Percentiles rank a stretch among this genome's conserved stretches.
Conservation (phyloP, 2,113 vertebrate species). For the Pampusana beccarii region DNA sequence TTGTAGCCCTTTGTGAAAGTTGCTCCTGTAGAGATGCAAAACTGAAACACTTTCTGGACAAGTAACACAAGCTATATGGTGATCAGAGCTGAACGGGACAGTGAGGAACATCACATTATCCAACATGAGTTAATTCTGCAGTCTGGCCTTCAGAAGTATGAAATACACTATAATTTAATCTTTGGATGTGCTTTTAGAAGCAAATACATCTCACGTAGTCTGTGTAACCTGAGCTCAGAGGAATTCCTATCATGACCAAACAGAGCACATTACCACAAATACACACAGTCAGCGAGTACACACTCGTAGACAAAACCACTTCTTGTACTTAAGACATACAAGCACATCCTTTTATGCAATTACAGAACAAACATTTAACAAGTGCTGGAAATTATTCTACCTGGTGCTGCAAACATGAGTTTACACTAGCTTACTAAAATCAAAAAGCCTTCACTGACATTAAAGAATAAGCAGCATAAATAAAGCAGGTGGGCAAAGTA, state of each 20-base stretch:
- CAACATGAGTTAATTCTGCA: not conserved
- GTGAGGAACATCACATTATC: accelerated
- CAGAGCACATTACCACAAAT: not conserved
- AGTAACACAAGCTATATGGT: not conserved
- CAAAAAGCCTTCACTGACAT: not conserved
- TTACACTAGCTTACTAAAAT: not conserved
- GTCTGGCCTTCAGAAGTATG: not conserved
- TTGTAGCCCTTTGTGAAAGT: not conserved
- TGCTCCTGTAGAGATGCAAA: not conserved
- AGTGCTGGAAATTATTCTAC: not conserved
- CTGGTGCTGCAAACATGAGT: not conserved
- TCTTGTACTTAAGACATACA: not conserved
- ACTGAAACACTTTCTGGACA: not conserved
- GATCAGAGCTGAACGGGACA: not conserved
- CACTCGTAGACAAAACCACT: not conserved
- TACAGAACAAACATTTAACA: not conserved
- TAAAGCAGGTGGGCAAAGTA: not conserved
- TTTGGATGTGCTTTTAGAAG: not conserved
- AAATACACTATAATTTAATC: not conserved
- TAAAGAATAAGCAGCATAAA: not conserved
- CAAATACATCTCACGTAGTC: not conserved
- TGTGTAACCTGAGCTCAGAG: not conserved
- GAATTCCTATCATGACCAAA: not conserved
- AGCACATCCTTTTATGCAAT: not conserved
- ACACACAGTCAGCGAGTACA: not conserved